Base-by-base conservation (phyloP, 2,888 invertebrate species). In the Endomychus coccineus region DNA sequence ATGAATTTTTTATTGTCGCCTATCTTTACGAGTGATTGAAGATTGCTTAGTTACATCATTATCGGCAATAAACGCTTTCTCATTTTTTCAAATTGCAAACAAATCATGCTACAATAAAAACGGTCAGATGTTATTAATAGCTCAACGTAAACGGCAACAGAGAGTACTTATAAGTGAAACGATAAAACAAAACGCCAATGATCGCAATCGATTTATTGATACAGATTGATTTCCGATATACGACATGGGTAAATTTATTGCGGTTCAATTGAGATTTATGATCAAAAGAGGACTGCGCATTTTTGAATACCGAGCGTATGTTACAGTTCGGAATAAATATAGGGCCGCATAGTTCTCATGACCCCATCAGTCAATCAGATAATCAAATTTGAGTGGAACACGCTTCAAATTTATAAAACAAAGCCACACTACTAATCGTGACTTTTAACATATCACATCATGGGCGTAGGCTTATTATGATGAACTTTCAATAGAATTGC, bases 311-410 rank as follows among this genome's bases (percentile, higher is more conserved):
- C 27, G 32, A 37, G 39, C 37, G 37, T 44, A 25, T 43, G 43
- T 36, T 43, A 45, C 45, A 46, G 32, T 43, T 42, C 35, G 36
- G 34, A 35, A 35, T 36, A 28, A 42, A 48, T 43, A 41, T 41
- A 43, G 35, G 14, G 16, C 45, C 41, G 45, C 47, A 50, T 48
- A 48, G 43, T 56, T 56, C 56, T 50, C 55, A 54, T 50, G 56
- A 56, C 55, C 56, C 49, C 52, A 43, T 54, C 55, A 51, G 43
- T 51, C 52, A 49, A 55, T 54, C 54, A 54, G 55, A 54, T 52
- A 48, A 48, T 52, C 47, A 45, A 52, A 49, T 50, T 51, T 49
- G 46, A 50, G 46, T 40, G 35, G 43, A 46, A 50, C 50, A 50
- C 40, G 52, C 40, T 46, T 48, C 39, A 45, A 44, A 51, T 52